Percentiles rank a stretch among this genome's conserved stretches.
Evolutionary conservation across 2,888 invertebrate genomes (phyloP).

Genomic region (Euphydryas editha): DNA sequence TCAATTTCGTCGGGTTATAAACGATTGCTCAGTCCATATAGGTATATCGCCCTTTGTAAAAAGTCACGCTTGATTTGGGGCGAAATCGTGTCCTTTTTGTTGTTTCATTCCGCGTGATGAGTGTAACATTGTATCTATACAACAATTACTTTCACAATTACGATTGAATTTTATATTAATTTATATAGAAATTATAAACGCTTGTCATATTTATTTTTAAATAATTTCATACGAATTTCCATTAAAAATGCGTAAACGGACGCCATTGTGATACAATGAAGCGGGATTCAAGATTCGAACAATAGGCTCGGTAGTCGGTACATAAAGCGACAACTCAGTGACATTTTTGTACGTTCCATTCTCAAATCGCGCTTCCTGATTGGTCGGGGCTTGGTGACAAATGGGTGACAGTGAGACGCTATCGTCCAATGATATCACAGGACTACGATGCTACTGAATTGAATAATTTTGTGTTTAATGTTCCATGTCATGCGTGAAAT

Average conservation of each 20-base stretch:
- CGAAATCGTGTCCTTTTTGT: conserved; percentile 81
- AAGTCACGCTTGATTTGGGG: conserved; percentile 80
- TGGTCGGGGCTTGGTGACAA: conserved; percentile 79
- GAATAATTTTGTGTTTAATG: conserved; percentile 55
- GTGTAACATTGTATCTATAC: conserved; percentile 73
- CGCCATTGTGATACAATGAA: conserved; percentile 37
- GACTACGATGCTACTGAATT: conserved; percentile 47
- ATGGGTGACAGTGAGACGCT: conserved; percentile 73
- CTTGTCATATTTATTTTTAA: conserved; percentile 39
- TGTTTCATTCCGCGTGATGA: conserved; percentile 72
- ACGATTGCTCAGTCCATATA: conserved; percentile 66
- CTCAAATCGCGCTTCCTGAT: conserved; percentile 59
- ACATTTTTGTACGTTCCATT: conserved; percentile 72
- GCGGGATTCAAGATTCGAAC: conserved; percentile 38
- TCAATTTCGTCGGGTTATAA: conserved; percentile 57
- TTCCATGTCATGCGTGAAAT: background rate
- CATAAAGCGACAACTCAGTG: conserved; percentile 65
- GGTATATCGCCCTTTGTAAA: conserved; percentile 74
- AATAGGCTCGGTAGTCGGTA: conserved; percentile 54
- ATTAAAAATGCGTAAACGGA: conserved; percentile 4
- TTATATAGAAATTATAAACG: conserved; percentile 33
- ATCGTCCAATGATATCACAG: conserved; percentile 61
- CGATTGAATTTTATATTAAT: conserved; percentile 26
- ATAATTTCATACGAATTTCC: conserved; percentile 12
- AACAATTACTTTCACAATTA: conserved; percentile 43